These are phyloP conservation scores for Microchrysa polita DNA, from an alignment of 2,888 invertebrate genomes.

Conservation along the genomic window DNA sequence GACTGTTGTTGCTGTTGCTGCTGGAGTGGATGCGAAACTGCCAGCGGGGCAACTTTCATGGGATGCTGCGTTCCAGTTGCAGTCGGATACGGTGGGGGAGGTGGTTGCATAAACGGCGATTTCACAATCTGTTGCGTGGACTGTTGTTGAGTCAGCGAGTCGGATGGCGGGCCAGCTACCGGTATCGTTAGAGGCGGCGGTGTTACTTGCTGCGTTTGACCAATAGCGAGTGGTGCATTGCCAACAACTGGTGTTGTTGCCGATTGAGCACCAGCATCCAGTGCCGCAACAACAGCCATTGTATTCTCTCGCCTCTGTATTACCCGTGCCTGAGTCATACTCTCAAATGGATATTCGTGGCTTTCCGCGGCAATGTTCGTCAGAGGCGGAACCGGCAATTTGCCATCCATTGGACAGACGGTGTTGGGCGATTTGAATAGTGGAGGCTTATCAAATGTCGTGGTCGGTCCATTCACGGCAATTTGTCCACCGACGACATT, in stretches of 20 bases:
- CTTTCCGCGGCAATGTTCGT: conserved; percentile 62
- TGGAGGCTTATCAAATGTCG: conserved; percentile 52
- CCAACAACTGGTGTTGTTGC: not conserved
- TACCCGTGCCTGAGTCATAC: conserved; percentile 90
- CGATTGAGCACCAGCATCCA: conserved; percentile 46
- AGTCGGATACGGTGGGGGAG: conserved; percentile 62
- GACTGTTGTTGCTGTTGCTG: conserved; percentile 43
- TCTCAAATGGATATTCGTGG: conserved; percentile 84
- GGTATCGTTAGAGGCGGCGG: conserved; percentile 47
- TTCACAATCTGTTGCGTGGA: conserved; percentile 52
- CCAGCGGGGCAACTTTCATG: conserved; percentile 34
- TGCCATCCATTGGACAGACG: conserved; percentile 85
- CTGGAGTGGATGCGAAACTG: conserved; percentile 29
- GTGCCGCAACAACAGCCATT: conserved; percentile 60
- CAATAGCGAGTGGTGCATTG: not conserved
- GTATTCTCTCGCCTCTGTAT: conserved; percentile 79
- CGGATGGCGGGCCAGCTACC: conserved; percentile 35
- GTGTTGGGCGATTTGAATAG: conserved; percentile 84
- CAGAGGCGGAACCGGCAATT: conserved; percentile 69
- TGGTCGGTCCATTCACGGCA: conserved; percentile 50
- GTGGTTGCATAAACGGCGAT: conserved; percentile 60
- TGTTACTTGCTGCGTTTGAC: conserved; percentile 31
- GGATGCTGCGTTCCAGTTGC: conserved; percentile 51
- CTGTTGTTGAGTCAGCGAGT: conserved; percentile 39
- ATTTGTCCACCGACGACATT: conserved; percentile 10